These are phyloP conservation scores for Anoplopoma fimbria DNA, from an alignment of 2,113 vertebrate genomes.

Conservation along the genomic window DNA sequence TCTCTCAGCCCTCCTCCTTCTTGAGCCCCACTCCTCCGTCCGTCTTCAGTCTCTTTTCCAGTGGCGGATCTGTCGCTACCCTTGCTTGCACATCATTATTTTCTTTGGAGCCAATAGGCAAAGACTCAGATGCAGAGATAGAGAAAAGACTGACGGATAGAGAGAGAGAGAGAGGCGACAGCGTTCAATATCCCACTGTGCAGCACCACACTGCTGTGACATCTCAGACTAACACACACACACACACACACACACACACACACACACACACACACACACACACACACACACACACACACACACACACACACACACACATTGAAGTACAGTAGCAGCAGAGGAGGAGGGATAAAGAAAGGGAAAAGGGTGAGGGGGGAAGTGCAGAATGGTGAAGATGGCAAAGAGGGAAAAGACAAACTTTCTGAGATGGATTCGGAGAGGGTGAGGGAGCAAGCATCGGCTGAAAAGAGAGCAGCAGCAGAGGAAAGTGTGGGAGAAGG, in stretches of 20 bases:
- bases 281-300: constrained; percentile 35
- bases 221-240: constrained; percentile 20
- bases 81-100: constrained; percentile 67
- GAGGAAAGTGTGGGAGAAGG: constrained; percentile 21
- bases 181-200: constrained; percentile 50
- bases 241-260: constrained; percentile 31
- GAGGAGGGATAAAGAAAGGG: constrained; percentile 31
- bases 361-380: too few species aligned
- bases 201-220: constrained; percentile 36
- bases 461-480: constrained; percentile 25
- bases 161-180: constrained; percentile 5
- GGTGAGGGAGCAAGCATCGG: constrained; percentile 16
- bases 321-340: constrained; percentile 56
- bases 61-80: too few species aligned
- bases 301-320: constrained; percentile 39
- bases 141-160: constrained; percentile 29
- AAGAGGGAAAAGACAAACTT: constrained; percentile 57
- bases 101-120: constrained; percentile 62
- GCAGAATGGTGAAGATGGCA: constrained; percentile 32
- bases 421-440: constrained; percentile 46
- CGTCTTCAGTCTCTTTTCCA: constrained; percentile 21
- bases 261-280: constrained; percentile 31
- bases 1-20: constrained; percentile 34
- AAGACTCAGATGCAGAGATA: constrained; percentile 56
- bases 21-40: constrained; percentile 6